phyloP scores from a whole-genome alignment of 2,113 vertebrate genomes.

The Ameiurus melas region DNA sequence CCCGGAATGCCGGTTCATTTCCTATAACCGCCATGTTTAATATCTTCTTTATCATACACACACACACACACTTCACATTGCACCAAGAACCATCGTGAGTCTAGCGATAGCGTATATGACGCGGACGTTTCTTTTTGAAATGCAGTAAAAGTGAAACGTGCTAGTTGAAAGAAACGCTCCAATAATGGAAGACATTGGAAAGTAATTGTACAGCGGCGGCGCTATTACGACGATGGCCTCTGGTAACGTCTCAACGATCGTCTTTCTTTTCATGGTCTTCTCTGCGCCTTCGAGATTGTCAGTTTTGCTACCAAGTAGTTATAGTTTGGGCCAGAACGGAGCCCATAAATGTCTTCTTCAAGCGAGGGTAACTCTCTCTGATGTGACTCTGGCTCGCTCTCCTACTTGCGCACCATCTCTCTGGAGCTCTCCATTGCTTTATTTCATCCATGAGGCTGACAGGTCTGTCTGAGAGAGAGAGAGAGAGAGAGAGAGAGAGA shows the following conservation, averaged over 20 bases:
- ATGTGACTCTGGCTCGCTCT: neutral
- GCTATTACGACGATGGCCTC: constrained; percentile 67
- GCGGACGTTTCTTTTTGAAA: neutral
- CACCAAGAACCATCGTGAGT: neutral
- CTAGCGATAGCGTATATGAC: neutral
- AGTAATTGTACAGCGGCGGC: constrained; percentile 58
- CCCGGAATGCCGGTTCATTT: neutral
- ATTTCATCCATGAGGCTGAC: constrained; percentile 1
- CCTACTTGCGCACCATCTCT: constrained; percentile 44
- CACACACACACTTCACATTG: neutral
- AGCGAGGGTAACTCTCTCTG: constrained; percentile 7
- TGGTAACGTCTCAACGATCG: constrained; percentile 25
- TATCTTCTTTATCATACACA: neutral
- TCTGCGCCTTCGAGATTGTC: neutral
- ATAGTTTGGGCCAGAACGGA: constrained; percentile 50
- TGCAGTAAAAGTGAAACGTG: neutral
- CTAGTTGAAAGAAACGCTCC: neutral
- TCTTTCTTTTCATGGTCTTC: neutral
- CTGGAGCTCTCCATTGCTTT: constrained; percentile 26
- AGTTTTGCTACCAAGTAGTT: neutral
- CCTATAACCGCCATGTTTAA: neutral
- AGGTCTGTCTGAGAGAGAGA: neutral
- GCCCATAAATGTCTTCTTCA: constrained; percentile 42
- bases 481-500: neutral
- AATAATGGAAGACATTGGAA: neutral